phyloP scores from a whole-genome alignment of 2,113 vertebrate species.

The Onychostruthus taczanowskii region DNA sequence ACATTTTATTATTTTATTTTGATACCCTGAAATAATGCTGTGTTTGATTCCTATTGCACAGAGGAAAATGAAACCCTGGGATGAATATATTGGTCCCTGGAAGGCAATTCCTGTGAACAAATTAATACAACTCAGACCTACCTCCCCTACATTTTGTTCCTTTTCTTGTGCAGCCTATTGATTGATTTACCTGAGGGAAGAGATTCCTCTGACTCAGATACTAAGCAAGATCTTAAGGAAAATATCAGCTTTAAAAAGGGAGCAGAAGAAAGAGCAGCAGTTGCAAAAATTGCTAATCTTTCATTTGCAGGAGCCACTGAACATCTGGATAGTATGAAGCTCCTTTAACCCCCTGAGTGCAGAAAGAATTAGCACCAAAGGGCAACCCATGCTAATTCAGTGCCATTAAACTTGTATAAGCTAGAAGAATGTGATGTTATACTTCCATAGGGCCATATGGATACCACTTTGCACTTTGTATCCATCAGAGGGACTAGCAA shows the following conservation, averaged over 20 bases:
- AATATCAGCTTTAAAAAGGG: conserved; percentile 73
- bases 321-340: conserved; percentile 76
- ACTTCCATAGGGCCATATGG: conserved; percentile 64
- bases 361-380: conserved; percentile 77
- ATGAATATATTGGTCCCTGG: conserved; percentile 26
- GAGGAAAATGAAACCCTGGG: conserved; percentile 34
- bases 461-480: conserved; percentile 54
- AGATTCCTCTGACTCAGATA: conserved; percentile 76
- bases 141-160: conserved; percentile 61
- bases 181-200: conserved; percentile 79
- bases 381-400: conserved; percentile 72
- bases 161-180: conserved; percentile 71
- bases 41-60: conserved; percentile 46
- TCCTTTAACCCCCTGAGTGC: conserved; percentile 75
- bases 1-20: conserved; percentile 46
- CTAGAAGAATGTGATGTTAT: conserved; percentile 62
- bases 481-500: conserved; percentile 56
- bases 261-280: conserved; percentile 71
- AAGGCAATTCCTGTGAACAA: conserved; percentile 65
- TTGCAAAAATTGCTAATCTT: conserved; percentile 77
- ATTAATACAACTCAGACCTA: conserved; percentile 63
- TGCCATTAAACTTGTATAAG: conserved; percentile 76
- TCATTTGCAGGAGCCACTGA: conserved; percentile 75
- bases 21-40: conserved; percentile 45
- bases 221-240: conserved; percentile 76